phyloP scores from a whole-genome alignment of 2,888 invertebrate genomes.

The Drosophila helvetica region DNA sequence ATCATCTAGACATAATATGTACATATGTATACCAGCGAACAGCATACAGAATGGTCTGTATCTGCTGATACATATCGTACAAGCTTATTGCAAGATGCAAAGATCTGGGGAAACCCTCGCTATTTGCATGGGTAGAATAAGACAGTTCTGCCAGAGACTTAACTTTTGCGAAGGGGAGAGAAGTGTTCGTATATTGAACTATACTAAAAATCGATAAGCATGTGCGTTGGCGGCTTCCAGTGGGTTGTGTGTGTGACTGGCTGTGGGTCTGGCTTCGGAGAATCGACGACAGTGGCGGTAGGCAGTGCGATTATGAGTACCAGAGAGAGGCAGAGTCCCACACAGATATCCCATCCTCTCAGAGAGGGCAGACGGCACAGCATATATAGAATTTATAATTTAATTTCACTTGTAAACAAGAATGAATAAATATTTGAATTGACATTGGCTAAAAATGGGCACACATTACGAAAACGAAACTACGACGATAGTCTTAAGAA shows the following conservation, averaged over 20 bases:
- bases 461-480: neutral
- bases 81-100: too few species aligned
- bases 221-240: constrained; percentile 51
- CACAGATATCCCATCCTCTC: constrained; percentile 32
- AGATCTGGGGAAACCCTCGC: too few species aligned
- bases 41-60: neutral
- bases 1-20: too few species aligned
- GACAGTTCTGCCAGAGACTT: constrained; percentile 15
- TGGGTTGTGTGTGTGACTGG: constrained; percentile 17
- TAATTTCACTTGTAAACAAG: constrained; percentile 45
- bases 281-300: neutral
- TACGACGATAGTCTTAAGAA: neutral
- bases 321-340: constrained; percentile 32
- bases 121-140: too few species aligned
- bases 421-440: constrained; percentile 26
- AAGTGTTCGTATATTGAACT: constrained; percentile 34
- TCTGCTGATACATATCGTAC: neutral
- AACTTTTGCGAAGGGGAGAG: constrained; percentile 38
- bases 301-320: constrained; percentile 9
- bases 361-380: constrained; percentile 4
- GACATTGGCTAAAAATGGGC: neutral
- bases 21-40: too few species aligned
- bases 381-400: constrained; percentile 46
- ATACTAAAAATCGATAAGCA: constrained; percentile 57
- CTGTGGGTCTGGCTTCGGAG: constrained; percentile 21